Base-by-base conservation (phyloP, 2,797 vertebrate species). In the Mus caroli region DNA sequence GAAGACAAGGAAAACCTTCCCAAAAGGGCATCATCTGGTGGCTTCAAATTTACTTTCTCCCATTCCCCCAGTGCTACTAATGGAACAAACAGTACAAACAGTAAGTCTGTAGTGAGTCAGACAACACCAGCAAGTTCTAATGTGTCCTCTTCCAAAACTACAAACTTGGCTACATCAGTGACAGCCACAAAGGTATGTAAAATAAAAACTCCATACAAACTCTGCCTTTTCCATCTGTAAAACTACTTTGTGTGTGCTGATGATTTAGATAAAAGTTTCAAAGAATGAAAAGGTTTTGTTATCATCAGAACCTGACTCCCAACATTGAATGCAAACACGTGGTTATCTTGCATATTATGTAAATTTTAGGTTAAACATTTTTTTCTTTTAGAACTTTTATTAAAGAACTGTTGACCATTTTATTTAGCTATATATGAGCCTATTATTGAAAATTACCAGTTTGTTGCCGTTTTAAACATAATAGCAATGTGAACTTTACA, bases 141-240 rank as follows among this genome's bases (percentile, higher is more conserved):
- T 11, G 97, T 99, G 78, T 99, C 99, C 87, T 99, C 99, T 0
- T 99, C 99, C 62, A 99, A 99, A 99, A 99, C 98, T 2, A 94
- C 99, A 3, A 98, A 98, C 94, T 98, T 99, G 98, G 98, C 99
- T 93, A 97, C 99, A 0, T 98, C 99, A 0, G 99, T 99, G 78
- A 97, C 99, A 0, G 99, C 99, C 62, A 98, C 99, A 1, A 99
- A 99, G 99, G 99, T 99, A 98, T 97, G 98, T 97, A 67, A 97
- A 15, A 73, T 82, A 92, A 77, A 62, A 56, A 88, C 62, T 87
- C 14, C 22, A 83, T 43, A 91, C 83, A 88, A 50, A 54, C 71
- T 90, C 71, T 75, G 52, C n/a, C 85, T 87, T 90, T 95, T 93
- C 62, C 15, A 62, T 91, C 64, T 97, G 10, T 90, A 78, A 96